Conservation (phyloP, 1,140 invertebrate species). For the Nasonia giraulti region DNA sequence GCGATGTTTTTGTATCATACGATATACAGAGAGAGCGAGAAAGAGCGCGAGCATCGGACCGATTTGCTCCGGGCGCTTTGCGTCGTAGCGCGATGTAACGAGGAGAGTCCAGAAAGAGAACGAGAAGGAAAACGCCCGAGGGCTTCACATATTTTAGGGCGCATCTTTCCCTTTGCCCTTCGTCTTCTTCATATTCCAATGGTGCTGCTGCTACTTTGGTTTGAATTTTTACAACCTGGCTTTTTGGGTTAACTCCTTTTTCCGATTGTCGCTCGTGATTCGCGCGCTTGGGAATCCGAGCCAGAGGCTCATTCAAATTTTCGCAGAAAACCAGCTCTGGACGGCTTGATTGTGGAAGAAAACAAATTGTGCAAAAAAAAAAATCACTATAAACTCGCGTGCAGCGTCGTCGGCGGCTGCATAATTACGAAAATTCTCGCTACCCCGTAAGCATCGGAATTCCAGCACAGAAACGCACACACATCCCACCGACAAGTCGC, state of each 20-base stretch:
- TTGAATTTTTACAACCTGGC: neutral
- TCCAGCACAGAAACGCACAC: neutral
- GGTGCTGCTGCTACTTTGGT: neutral
- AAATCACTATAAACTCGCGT: too few species aligned
- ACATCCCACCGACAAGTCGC: neutral
- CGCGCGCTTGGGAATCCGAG: too few species aligned
- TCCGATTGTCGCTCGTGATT: too few species aligned
- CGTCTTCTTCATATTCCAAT: neutral
- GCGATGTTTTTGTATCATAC: conserved; percentile 73
- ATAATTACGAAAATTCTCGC: too few species aligned
- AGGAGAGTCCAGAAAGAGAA: conserved; percentile 56
- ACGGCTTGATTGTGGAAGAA: too few species aligned
- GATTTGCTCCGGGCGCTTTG: conserved; percentile 58
- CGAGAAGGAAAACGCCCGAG: conserved; percentile 57
- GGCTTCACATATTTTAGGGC: conserved; percentile 73
- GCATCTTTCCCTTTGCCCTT: conserved; percentile 60
- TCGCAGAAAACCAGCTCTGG: too few species aligned
- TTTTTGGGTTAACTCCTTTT: neutral
- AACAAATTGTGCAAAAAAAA: too few species aligned
- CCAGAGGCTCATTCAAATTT: too few species aligned
- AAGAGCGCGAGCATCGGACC: conserved; percentile 63
- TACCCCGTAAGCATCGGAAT: neutral
- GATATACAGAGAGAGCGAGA: conserved; percentile 61
- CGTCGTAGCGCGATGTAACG: conserved; percentile 65
- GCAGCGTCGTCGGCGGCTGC: too few species aligned